Evolutionary conservation across 2,888 invertebrate species (phyloP).

Genomic region (Drosophila falleni): DNA sequence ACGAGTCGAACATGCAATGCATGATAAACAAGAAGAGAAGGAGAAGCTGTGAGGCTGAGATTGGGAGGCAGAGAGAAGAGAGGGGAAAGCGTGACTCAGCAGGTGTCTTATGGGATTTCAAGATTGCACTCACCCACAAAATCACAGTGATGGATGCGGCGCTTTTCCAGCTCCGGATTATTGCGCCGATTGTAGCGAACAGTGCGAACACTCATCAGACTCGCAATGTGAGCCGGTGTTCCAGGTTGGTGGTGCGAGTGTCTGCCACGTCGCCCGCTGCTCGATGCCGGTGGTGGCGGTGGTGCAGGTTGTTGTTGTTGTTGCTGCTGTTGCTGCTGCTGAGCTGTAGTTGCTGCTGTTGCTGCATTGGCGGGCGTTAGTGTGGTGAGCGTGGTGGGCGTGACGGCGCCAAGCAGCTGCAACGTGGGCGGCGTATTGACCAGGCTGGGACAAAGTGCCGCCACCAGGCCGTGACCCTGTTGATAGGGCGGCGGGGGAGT

Average conservation of each 20-base stretch:
- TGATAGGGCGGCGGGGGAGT: slow-evolving; percentile 84
- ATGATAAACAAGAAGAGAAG: slow-evolving; percentile 42
- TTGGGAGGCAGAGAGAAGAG: neutral
- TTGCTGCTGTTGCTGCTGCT: slow-evolving; percentile 40
- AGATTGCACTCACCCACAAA: slow-evolving; percentile 91
- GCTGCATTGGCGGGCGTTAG: slow-evolving; percentile 68
- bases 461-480: slow-evolving; percentile 81
- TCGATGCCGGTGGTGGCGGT: slow-evolving; percentile 40
- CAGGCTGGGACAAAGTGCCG: slow-evolving; percentile 79
- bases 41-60: neutral
- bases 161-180: slow-evolving; percentile 98
- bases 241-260: slow-evolving; percentile 76
- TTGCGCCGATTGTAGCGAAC: slow-evolving; percentile 96
- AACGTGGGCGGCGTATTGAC: slow-evolving; percentile 69
- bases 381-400: slow-evolving; percentile 72
- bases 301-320: slow-evolving; percentile 47
- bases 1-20: slow-evolving; percentile 65
- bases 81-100: neutral
- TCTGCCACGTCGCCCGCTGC: slow-evolving; percentile 62
- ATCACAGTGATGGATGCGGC: slow-evolving; percentile 98
- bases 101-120: neutral
- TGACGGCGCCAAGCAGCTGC: slow-evolving; percentile 57
- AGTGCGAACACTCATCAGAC: slow-evolving; percentile 84
- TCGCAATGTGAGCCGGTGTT: slow-evolving; percentile 83
- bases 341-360: slow-evolving; percentile 21